Evolutionary conservation across 2,797 vertebrate species (phyloP).

Genomic region (Gymnocypris eckloni): DNA sequence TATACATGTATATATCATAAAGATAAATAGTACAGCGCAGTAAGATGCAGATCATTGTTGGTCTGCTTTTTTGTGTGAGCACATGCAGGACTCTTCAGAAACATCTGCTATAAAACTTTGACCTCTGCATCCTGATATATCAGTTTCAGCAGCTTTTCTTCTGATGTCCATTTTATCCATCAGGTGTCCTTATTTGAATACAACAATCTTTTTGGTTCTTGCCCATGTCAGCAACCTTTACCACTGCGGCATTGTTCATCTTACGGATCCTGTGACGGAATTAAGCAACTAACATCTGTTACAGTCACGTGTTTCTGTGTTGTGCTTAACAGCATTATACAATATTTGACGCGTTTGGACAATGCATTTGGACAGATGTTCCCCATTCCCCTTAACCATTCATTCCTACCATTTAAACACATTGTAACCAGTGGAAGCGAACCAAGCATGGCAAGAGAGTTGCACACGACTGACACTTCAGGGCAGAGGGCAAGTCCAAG

Average conservation of each 20-base stretch:
- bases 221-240: conserved; percentile 17
- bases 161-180: neutral
- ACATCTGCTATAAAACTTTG: neutral
- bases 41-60: conserved; percentile 3
- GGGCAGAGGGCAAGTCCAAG: conserved; percentile 19
- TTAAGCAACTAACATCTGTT: conserved; percentile 30
- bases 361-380: conserved; percentile 27
- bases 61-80: neutral
- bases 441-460: conserved; percentile 32
- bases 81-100: conserved; percentile 21
- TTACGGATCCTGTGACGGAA: neutral
- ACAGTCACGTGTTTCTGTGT: neutral
- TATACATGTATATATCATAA: conserved; percentile 49
- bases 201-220: neutral
- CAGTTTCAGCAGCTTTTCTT: conserved; percentile 17
- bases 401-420: neutral
- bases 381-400: conserved; percentile 5
- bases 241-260: conserved; percentile 11
- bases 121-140: neutral
- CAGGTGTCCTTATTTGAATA: neutral
- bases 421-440: conserved; percentile 8
- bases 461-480: conserved; percentile 24
- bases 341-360: neutral
- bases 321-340: conserved; percentile 1
- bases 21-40: conserved; percentile 41